Evolutionary conservation across 1,140 invertebrate species (phyloP), one percentile per base, ranked within the genome.

Genomic region (Paralvinella palmiformis): DNA sequence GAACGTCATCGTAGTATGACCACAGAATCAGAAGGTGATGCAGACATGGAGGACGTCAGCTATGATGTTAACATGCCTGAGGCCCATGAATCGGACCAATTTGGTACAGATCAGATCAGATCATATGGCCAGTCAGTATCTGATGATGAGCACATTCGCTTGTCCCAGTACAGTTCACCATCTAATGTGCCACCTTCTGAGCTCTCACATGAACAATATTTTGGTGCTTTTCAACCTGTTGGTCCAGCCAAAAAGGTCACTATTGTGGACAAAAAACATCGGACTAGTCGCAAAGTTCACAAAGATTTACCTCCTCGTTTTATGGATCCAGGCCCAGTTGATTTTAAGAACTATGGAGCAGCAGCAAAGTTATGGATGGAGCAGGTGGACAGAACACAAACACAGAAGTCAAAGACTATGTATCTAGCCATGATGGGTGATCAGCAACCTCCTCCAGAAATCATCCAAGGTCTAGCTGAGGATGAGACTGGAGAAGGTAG

Each of bases 391-490:
- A 62, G 24, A 52, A 66, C 62, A 41, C 62, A 59, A 2, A 59
- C 62, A 33, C 52, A 55, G 52, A 66, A 66, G 52, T 66, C 64
- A 15, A 22, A 61, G 45, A 66, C 64, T 20, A 66, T 66, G 64
- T 62, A 55, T 20, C 36, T 66, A 36, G 32, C 59, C 17, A 50
- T 66, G 22, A 31, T 66, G 33, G 59, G 59, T 4, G 31, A 66
- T 10, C 35, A 55, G 17, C 50, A 55, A 37, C 24, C 55, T 13
- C 50, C 52, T 27, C 64, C 64, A 20, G 45, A 53, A 56, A n/a
- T n/a, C n/a, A n/a, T n/a, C n/a, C n/a, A n/a, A n/a, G 57, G n/a
- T 3, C 44, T 41, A 1, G 41, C 45, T 17, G 29, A 57, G 27
- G 33, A 32, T 29, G 22, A 59, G 48, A 32, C 13, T 20, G 58